A percentile compares a stretch with the other conserved stretches of the same genome.
phyloP scores from a whole-genome alignment of 2,113 vertebrate genomes.

The Merops nubicus region DNA sequence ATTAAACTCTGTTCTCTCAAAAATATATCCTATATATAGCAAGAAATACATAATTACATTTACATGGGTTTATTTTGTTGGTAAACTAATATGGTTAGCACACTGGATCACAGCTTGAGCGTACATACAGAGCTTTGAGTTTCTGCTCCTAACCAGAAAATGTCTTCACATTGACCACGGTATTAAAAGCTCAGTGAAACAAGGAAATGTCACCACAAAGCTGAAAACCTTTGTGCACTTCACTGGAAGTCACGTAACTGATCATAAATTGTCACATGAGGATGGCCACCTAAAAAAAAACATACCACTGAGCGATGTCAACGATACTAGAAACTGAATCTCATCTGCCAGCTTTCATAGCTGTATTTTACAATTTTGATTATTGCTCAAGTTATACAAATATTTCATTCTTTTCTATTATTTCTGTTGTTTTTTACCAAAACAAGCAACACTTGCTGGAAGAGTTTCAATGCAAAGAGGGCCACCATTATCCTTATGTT shows the following conservation, averaged over 20 bases:
- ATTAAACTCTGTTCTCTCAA: rapidly evolving
- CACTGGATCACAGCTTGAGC: neutral
- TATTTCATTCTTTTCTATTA: neutral
- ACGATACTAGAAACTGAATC: neutral
- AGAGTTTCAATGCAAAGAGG: neutral
- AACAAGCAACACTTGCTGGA: neutral
- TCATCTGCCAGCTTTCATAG: neutral
- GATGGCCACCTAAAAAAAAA: neutral
- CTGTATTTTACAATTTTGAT: neutral
- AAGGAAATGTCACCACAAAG: neutral
- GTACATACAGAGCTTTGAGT: neutral
- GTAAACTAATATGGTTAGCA: neutral
- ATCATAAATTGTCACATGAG: rapidly evolving
- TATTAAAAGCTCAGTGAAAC: neutral
- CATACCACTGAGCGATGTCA: neutral
- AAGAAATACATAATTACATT: neutral
- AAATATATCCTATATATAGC: neutral
- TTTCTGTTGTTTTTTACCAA: neutral
- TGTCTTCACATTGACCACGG: rapidly evolving
- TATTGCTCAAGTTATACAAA: neutral
- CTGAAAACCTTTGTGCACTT: neutral
- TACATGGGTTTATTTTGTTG: neutral
- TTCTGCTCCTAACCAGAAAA: neutral
- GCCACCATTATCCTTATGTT: neutral
- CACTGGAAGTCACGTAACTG: neutral